Conservation (phyloP, 1,140 invertebrate species). For the Vollenhovia emeryi region DNA sequence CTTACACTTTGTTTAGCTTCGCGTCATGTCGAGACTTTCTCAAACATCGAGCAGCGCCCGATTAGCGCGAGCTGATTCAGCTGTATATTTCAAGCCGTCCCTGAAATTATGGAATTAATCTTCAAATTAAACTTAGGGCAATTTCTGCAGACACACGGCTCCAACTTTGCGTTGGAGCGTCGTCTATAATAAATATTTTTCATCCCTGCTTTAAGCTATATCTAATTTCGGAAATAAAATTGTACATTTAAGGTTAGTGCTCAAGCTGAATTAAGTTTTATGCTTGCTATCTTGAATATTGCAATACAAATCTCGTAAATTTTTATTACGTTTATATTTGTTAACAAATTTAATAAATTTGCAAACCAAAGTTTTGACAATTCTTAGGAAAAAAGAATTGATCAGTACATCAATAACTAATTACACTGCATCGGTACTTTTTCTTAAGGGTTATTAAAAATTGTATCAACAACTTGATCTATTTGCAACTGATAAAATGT, state of each 20-base stretch:
- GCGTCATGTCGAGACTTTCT: slow-evolving; percentile 49
- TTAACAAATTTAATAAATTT: slow-evolving; percentile 13
- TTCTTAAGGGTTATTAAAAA: too few relatives aligned
- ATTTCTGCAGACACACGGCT: background rate
- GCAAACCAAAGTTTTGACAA: background rate
- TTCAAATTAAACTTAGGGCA: background rate
- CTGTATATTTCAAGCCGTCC: background rate
- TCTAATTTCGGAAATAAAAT: background rate
- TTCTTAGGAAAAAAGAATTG: too few relatives aligned
- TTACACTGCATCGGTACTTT: too few relatives aligned
- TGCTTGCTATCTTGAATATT: background rate
- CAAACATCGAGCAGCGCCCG: background rate
- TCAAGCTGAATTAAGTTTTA: background rate
- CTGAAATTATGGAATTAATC: slow-evolving; percentile 42
- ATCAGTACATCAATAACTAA: too few relatives aligned
- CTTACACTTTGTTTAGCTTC: slow-evolving; percentile 49
- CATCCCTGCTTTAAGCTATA: background rate
- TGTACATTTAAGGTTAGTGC: background rate
- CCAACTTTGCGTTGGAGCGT: background rate
- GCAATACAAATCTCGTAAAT: background rate
- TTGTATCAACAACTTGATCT: too few relatives aligned
- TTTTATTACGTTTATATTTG: background rate
- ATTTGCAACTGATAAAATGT: too few relatives aligned
- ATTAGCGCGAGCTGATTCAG: slow-evolving; percentile 23
- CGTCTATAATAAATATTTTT: background rate